Evolutionary conservation across 2,113 vertebrate species (phyloP).

Genomic region (Ascaphus truei): DNA sequence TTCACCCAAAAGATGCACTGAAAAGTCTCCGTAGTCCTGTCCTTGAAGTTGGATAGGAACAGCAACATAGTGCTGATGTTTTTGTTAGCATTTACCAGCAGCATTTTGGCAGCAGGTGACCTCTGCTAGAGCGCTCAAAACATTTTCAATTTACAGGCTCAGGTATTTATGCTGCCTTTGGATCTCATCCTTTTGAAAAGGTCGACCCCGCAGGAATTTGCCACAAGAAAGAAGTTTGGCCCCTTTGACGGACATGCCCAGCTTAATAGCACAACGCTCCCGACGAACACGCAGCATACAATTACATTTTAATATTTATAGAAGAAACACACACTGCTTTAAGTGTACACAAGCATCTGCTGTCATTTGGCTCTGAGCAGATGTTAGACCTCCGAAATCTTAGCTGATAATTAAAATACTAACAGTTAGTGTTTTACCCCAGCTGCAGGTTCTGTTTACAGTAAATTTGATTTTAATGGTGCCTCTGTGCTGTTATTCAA

Average conservation of each 20-base stretch:
- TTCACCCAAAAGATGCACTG: background rate
- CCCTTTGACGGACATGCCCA: constrained; percentile 40
- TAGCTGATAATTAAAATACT: constrained; percentile 74
- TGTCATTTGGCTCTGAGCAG: constrained; percentile 66
- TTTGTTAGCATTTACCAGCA: constrained; percentile 42
- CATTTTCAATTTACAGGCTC: constrained; percentile 54
- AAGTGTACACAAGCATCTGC: constrained; percentile 63
- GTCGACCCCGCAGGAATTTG: constrained; percentile 44
- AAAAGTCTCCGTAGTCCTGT: constrained; percentile 41
- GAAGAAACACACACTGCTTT: constrained; percentile 56
- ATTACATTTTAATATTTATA: constrained; percentile 54
- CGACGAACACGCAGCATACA: constrained; percentile 34
- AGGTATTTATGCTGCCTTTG: constrained; percentile 44
- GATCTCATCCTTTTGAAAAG: constrained; percentile 52
- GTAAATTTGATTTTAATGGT: constrained; percentile 74
- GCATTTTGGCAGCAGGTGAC: constrained; percentile 45
- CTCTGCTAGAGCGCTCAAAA: constrained; percentile 50
- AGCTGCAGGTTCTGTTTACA: constrained; percentile 74
- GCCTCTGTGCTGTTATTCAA: constrained; percentile 61
- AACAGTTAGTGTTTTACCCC: constrained; percentile 71
- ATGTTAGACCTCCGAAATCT: constrained; percentile 71
- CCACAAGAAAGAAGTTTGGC: constrained; percentile 39
- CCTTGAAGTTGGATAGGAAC: constrained; percentile 39
- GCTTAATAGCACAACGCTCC: constrained; percentile 29
- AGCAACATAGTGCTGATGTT: constrained; percentile 40